Base-by-base conservation (phyloP, 2,888 invertebrate genomes). In the Platerodrilus igneus region DNA sequence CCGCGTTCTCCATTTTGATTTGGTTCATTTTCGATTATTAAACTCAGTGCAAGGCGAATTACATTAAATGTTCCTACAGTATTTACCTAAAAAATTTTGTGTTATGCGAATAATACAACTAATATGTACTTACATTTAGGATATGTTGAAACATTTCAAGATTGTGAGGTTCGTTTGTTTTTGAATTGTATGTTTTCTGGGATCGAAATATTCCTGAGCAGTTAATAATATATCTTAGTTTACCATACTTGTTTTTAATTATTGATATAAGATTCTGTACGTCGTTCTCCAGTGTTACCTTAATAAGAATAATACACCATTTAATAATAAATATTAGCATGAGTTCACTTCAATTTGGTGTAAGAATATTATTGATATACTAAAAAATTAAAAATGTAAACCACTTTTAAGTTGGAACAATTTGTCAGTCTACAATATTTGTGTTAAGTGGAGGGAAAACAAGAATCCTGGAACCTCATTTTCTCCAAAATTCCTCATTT, bases 181-280 rank as follows among this genome's bases (percentile, higher is more conserved):
- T 82, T 57, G 89, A 87, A 65, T 96, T 96, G 64, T 87, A 97
- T 0, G 84, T 81, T 64, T 91, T 92, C 56, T 79, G 79, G 1
- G 95, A 92, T 0, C 81, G 74, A 0, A 86, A 86, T 47, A 92
- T 83, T 7, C 97, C 99, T 1, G 99, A 99, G 73, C 97, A 97
- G 65, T 96, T 99, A 0, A 99, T 86, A 1, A 88, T 72, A 34
- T 82, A 78, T 63, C 97, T 85, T 18, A 99, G 67, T 43, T 80
- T 75, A 0, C 92, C 89, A 69, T 91, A 97, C 58, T 86, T 86
- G 0, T 82, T 73, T 67, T 83, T 82, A 0, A 83, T 78, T 18
- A 79, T 47, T 2, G 79, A 70, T 31, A 97, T 45, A 0, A 90
- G 88, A 39, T 76, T 75, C 27, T 69, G 71, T 0, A 96, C 83